These are phyloP conservation scores for Heliconius charithonia DNA, from an alignment of 2,888 invertebrate genomes.

Conservation along the genomic window DNA sequence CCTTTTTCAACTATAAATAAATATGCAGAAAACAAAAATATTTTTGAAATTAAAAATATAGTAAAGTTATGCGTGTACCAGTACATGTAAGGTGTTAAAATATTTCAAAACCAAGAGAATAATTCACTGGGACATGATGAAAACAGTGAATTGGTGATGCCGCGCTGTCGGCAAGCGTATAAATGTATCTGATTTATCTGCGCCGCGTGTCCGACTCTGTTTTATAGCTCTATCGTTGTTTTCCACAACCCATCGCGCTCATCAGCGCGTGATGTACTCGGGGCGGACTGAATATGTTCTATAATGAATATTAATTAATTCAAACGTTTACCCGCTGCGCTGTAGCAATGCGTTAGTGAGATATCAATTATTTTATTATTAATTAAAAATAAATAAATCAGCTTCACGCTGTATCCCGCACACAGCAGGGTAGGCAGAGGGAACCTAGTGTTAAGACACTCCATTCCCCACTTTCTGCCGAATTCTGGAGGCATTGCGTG, in stretches of 20 bases:
- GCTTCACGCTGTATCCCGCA: too few relatives aligned
- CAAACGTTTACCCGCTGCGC: slow-evolving; percentile 14
- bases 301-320: slow-evolving; percentile 45
- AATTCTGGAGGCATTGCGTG: too few relatives aligned
- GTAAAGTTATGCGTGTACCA: slow-evolving; percentile 20
- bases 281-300: slow-evolving; percentile 38
- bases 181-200: slow-evolving; percentile 50
- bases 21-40: neutral
- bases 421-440: too few relatives aligned
- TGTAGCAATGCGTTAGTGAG: too few relatives aligned
- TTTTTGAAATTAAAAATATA: neutral
- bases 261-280: slow-evolving; percentile 38
- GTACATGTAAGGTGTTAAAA: slow-evolving; percentile 27
- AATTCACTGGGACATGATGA: slow-evolving; percentile 49
- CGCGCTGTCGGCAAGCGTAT: slow-evolving; percentile 46
- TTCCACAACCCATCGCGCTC: slow-evolving; percentile 41
- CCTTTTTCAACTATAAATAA: slow-evolving; percentile 1
- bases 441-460: too few relatives aligned
- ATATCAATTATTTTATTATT: too few relatives aligned
- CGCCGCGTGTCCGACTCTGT: slow-evolving; percentile 47
- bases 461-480: too few relatives aligned
- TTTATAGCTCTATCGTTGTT: slow-evolving; percentile 47
- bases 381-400: too few relatives aligned
- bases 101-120: slow-evolving; percentile 39
- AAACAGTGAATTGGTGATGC: slow-evolving; percentile 48